Evolutionary conservation across 1,140 invertebrate genomes (phyloP).

Genomic region (Apis florea): DNA sequence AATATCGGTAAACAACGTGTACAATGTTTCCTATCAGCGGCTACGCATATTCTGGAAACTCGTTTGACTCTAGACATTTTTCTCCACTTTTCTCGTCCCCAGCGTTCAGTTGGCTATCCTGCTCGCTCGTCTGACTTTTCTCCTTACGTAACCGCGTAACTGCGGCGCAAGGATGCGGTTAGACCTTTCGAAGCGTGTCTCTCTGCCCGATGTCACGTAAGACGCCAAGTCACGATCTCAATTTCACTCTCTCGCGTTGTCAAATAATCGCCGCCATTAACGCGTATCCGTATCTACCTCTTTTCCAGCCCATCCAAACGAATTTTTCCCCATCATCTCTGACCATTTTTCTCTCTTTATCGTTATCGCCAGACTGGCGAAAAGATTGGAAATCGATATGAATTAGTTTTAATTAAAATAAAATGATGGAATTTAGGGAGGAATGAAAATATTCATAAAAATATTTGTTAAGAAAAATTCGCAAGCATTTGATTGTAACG

Average conservation of each 20-base stretch:
- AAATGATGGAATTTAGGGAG: too few species aligned
- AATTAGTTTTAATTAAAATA: too few species aligned
- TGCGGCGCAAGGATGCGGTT: conserved; percentile 67
- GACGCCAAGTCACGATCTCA: conserved; percentile 68
- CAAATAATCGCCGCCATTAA: conserved; percentile 27
- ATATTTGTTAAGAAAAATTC: too few species aligned
- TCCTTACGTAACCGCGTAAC: conserved; percentile 65
- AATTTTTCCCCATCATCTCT: too few species aligned
- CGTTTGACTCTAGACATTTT: neutral
- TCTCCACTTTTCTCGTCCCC: conserved; percentile 9
- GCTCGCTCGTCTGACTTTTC: conserved; percentile 59
- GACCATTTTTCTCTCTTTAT: neutral
- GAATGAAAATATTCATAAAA: too few species aligned
- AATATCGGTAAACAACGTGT: neutral
- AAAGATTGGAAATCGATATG: too few species aligned
- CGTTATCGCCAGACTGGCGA: too few species aligned
- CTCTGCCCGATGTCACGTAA: conserved; percentile 68
- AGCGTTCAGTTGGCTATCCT: neutral
- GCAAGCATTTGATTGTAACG: too few species aligned
- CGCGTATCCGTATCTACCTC: too few species aligned
- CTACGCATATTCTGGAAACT: conserved; percentile 1
- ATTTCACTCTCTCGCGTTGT: conserved; percentile 66
- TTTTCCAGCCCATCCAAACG: neutral
- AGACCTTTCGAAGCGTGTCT: conserved; percentile 67
- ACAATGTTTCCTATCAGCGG: too few species aligned